Conservation (phyloP, 23 tunicate genomes). For the Halocynthia aurantium region DNA sequence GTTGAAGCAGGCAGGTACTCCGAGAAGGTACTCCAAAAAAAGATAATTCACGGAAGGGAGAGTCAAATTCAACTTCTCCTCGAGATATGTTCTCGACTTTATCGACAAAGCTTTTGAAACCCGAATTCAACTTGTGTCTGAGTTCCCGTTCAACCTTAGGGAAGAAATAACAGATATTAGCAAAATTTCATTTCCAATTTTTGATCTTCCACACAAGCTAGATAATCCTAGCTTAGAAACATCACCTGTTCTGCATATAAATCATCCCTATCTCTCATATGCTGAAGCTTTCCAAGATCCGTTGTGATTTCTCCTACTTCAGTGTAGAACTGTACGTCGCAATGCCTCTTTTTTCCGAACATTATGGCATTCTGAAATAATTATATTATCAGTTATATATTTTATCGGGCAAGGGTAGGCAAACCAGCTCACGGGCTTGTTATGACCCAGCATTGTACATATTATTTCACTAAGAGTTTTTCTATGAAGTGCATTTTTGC, state of each 20-base stretch:
- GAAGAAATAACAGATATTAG: background rate
- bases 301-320: conserved; percentile 98
- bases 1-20: conserved; percentile 86
- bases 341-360: conserved; percentile 90
- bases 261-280: conserved; percentile 94
- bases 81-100: conserved; percentile 83
- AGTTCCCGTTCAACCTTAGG: conserved; percentile 83
- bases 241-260: conserved; percentile 88
- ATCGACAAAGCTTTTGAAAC: conserved; percentile 89
- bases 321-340: conserved; percentile 93
- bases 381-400: background rate
- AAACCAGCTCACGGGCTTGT: too few species aligned
- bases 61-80: conserved; percentile 86
- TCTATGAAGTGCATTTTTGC: too few species aligned
- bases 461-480: too few species aligned
- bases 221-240: too few species aligned
- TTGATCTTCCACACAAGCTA: background rate
- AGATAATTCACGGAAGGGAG: conserved; percentile 92
- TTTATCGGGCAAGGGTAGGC: too few species aligned
- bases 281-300: conserved; percentile 80
- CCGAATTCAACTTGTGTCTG: conserved; percentile 84
- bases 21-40: conserved; percentile 93
- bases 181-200: background rate
- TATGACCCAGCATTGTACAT: too few species aligned
- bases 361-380: conserved; percentile 78